Base-by-base conservation (phyloP, 2,797 vertebrate genomes). In the Discoglossus pictus region DNA sequence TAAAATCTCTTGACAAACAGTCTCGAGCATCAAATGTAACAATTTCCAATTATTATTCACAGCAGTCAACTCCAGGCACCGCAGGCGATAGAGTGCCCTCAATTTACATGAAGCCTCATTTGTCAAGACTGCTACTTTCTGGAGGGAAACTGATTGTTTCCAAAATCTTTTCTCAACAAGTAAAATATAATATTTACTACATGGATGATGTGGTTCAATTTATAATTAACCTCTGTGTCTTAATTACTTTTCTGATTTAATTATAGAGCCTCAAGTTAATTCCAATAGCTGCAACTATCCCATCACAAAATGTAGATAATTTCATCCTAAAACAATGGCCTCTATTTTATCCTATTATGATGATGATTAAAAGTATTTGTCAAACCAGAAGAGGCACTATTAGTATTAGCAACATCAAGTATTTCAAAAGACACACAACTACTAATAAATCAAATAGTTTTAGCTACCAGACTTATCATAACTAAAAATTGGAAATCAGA, bases 81-180 rank as follows among this genome's bases (percentile, higher is more conserved):
- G 81, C 82, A 79, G 76, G 76, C 69, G 78, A 51, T 61, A 73
- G 78, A 50, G 74, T 77, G 75, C 70, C 78, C 77, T 73, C 75
- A 80, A 81, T 83, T 81, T 82, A 69, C 79, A 82, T 81, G 75
- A 66, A 43, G 69, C 74, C 77, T 78, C 76, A 73, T 81, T 83
- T 82, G 71, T 78, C 79, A 74, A 68, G 62, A 76, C 81, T 80
- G 79, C 76, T 80, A 75, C 78, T 83, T 83, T 78, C 74, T 81
- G 78, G 75, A 66, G 78, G 54, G 73, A 74, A 73, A 74, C 44
- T 0, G 73, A 81, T 59, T 82, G 60, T 75, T 79, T 77, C 74
- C 77, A 79, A 82, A 83, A 82, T 75, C 77, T 74, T 76, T 80
- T 80, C 75, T 44, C 77, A 75, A 78, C 77, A 78, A 83, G 73